Evolutionary conservation across 1,140 invertebrate genomes (phyloP).

Genomic region (Anastrepha ludens): DNA sequence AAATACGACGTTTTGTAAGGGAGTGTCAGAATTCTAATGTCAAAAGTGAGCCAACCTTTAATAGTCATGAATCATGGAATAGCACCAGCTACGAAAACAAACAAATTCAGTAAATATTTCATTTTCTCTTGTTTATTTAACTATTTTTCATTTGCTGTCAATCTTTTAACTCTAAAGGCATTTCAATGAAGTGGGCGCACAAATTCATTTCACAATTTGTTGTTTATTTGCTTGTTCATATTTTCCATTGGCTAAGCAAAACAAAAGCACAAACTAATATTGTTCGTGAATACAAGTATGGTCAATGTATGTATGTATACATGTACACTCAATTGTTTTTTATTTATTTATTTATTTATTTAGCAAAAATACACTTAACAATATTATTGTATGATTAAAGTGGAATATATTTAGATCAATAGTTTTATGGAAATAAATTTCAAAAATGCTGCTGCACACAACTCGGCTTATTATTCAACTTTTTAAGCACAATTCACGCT

Average conservation of each 20-base stretch:
- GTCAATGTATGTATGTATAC: neutral
- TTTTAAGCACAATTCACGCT: neutral
- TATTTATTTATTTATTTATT: slow-evolving; percentile 26
- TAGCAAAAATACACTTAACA: slow-evolving; percentile 47
- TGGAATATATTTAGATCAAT: slow-evolving; percentile 41
- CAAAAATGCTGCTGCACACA: slow-evolving; percentile 17
- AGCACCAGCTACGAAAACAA: too few species aligned
- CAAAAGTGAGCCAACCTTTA: too few species aligned
- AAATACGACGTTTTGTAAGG: too few species aligned
- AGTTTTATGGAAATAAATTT: neutral
- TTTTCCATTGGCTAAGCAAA: neutral
- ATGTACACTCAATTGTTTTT: neutral
- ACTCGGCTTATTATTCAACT: neutral
- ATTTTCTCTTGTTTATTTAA: too few species aligned
- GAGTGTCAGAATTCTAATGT: too few species aligned
- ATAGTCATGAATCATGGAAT: too few species aligned
- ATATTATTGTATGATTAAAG: slow-evolving; percentile 36
- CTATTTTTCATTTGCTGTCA: too few species aligned
- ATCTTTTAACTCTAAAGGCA: neutral
- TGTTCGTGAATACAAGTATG: neutral
- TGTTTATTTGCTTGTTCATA: neutral
- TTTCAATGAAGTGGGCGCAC: neutral
- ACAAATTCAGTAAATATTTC: too few species aligned
- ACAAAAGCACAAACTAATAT: slow-evolving; percentile 25
- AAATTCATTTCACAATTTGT: neutral